phyloP scores from a whole-genome alignment of 2,113 vertebrate species.

The Eidolon helvum region DNA sequence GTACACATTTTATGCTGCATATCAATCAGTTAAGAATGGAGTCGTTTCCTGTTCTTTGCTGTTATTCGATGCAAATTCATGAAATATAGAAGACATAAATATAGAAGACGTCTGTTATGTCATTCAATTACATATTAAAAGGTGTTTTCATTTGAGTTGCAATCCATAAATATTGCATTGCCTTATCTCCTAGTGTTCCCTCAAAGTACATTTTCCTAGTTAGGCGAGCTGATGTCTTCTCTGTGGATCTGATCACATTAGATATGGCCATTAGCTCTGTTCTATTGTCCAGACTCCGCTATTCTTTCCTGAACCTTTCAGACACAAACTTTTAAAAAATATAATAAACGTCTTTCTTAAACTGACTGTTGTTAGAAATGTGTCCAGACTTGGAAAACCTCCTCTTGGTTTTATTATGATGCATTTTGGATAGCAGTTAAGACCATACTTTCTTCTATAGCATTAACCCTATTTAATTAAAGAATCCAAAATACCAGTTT shows the following conservation, averaged over 20 bases:
- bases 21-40: conserved; percentile 34
- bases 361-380: not conserved
- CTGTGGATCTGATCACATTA: not conserved
- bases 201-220: conserved; percentile 37
- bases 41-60: conserved; percentile 40
- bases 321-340: conserved; percentile 11
- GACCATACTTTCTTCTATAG: conserved; percentile 56
- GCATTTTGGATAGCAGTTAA: conserved; percentile 42
- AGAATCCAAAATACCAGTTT: conserved; percentile 60
- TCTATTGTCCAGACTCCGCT: not conserved
- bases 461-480: conserved; percentile 76
- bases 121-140: conserved; percentile 65
- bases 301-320: not conserved
- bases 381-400: conserved; percentile 38
- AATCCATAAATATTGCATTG: conserved; percentile 48
- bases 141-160: conserved; percentile 43
- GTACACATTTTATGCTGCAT: conserved; percentile 50
- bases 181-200: not conserved
- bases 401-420: conserved; percentile 50
- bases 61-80: conserved; percentile 44
- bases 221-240: not conserved
- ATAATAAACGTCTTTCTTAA: not conserved
- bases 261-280: not conserved
- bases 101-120: conserved; percentile 37
- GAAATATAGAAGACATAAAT: conserved; percentile 16